A percentile compares a stretch with the other conserved stretches of the same genome.
Evolutionary conservation across 23 tunicate genomes (phyloP).

Genomic region (Diplosoma virens): DNA sequence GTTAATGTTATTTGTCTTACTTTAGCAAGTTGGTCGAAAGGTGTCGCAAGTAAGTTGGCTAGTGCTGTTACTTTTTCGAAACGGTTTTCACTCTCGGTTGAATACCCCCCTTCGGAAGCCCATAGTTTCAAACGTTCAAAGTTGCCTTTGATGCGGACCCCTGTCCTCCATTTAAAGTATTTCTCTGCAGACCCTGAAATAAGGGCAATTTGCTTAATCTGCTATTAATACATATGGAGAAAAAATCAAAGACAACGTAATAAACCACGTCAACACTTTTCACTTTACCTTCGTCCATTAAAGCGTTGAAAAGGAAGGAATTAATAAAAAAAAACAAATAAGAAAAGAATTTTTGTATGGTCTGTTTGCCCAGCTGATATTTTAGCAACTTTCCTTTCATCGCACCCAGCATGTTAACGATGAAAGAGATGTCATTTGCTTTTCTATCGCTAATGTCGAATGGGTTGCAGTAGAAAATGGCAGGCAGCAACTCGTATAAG

Average conservation of each 20-base stretch:
- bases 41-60: slow-evolving; percentile 52
- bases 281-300: slow-evolving; percentile 77
- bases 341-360: slow-evolving; percentile 54
- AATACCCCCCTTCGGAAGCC: slow-evolving; percentile 47
- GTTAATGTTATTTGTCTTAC: too few relatives aligned
- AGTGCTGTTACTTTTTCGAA: slow-evolving; percentile 40
- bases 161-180: slow-evolving; percentile 53
- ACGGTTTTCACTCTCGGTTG: slow-evolving; percentile 4
- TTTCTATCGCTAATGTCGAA: slow-evolving; percentile 31
- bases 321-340: slow-evolving; percentile 84
- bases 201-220: too few relatives aligned
- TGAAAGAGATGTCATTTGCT: slow-evolving; percentile 9
- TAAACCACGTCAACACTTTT: too few relatives aligned
- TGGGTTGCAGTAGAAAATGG: slow-evolving; percentile 70
- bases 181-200: not conserved
- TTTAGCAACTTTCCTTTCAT: slow-evolving; percentile 34
- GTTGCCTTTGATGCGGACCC: slow-evolving; percentile 47
- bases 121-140: slow-evolving; percentile 47
- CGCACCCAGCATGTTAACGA: slow-evolving; percentile 32
- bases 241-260: not conserved
- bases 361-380: slow-evolving; percentile 53
- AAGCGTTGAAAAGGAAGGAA: slow-evolving; percentile 69
- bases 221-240: too few relatives aligned
- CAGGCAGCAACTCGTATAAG: slow-evolving; percentile 54
- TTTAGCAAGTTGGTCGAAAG: slow-evolving; percentile 46